phyloP scores from a whole-genome alignment of 92 coral and sea anemone genomes.

The Palythoa heliodiscus region DNA sequence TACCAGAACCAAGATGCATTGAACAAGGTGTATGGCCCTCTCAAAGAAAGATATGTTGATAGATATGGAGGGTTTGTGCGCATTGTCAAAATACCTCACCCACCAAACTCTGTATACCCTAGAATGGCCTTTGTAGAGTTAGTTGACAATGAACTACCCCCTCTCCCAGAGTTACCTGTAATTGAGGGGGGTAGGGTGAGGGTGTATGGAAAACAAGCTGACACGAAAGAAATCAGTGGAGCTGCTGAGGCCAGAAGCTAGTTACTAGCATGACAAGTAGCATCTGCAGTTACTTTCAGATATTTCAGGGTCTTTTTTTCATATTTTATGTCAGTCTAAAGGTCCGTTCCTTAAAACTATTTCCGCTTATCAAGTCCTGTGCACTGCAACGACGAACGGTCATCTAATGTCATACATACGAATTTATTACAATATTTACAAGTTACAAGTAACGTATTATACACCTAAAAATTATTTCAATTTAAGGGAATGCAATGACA shows the following conservation, averaged over 20 bases:
- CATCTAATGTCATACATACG: too few relatives aligned
- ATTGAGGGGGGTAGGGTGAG: conserved; percentile 76
- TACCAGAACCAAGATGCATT: conserved; percentile 82
- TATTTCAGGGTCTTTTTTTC: too few relatives aligned
- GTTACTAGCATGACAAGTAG: neutral
- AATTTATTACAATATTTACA: too few relatives aligned
- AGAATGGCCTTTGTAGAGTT: conserved; percentile 97
- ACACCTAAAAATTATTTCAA: too few relatives aligned
- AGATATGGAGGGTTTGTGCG: conserved; percentile 90
- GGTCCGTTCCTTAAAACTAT: too few relatives aligned
- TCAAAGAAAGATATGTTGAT: conserved; percentile 84
- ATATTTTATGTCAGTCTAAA: too few relatives aligned
- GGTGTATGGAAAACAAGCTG: conserved; percentile 55
- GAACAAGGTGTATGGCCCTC: conserved; percentile 72
- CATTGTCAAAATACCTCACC: conserved; percentile 81
- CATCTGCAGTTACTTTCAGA: too few relatives aligned
- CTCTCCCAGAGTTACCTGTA: conserved; percentile 88
- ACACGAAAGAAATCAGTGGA: conserved; percentile 23
- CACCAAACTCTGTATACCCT: conserved; percentile 80
- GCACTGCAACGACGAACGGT: too few relatives aligned
- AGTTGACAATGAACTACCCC: conserved; percentile 83
- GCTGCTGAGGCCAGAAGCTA: conserved; percentile 4
- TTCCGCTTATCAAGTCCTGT: too few relatives aligned
- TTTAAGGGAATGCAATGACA: too few relatives aligned
- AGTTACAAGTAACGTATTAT: too few relatives aligned